Evolutionary conservation across 2,797 vertebrate genomes (phyloP).

Genomic region (Ceryle rudis): DNA sequence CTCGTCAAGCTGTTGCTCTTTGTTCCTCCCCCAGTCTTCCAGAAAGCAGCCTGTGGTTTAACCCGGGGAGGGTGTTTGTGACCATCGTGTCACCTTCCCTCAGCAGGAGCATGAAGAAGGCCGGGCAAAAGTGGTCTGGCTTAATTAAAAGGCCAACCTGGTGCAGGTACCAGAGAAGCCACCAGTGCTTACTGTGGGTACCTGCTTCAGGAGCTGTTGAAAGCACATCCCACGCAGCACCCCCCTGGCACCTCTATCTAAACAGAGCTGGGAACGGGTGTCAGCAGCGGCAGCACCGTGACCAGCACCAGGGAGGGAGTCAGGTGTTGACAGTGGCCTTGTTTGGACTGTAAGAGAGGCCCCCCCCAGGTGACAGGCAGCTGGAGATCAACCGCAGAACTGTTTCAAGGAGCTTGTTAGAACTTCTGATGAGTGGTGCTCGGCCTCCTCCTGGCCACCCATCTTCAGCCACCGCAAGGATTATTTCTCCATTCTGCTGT

Average conservation of each 20-base stretch:
- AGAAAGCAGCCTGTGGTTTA: background rate
- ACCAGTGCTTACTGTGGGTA: background rate
- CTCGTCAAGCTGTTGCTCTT: background rate
- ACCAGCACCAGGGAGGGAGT: background rate
- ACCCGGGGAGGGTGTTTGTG: background rate
- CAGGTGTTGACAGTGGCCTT: background rate
- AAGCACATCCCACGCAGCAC: background rate
- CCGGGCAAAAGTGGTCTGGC: background rate
- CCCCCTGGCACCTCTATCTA: rapidly evolving
- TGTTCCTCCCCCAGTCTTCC: background rate
- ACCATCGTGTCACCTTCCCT: background rate
- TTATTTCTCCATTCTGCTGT: background rate
- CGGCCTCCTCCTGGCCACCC: rapidly evolving
- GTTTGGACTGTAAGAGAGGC: background rate
- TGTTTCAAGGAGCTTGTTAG: background rate
- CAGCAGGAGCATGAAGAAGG: background rate
- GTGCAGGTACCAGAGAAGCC: background rate
- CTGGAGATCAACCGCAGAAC: background rate
- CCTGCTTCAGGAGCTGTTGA: background rate
- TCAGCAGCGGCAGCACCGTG: background rate
- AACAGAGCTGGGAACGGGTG: background rate
- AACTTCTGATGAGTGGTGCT: background rate
- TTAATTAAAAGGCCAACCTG: no score
- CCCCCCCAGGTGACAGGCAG: background rate
- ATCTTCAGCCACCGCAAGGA: background rate